phyloP scores from a whole-genome alignment of 2,113 vertebrate species.

The Peromyscus maniculatus region DNA sequence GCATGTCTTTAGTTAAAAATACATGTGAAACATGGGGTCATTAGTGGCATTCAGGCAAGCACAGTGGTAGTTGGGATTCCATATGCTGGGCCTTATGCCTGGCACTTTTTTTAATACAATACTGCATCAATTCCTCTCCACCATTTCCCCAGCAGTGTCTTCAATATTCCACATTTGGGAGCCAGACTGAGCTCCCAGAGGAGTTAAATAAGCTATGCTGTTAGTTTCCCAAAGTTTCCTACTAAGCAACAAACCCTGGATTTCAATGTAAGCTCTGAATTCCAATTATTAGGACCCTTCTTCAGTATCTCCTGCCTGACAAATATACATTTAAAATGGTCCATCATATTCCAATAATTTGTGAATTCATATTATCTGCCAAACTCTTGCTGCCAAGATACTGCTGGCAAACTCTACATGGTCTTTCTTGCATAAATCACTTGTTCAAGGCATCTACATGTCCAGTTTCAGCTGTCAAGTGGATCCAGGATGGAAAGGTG shows the following conservation, averaged over 20 bases:
- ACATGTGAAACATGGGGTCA: neutral
- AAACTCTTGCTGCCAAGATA: neutral
- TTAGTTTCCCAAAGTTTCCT: neutral
- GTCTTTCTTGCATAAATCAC: neutral
- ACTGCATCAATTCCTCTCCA: neutral
- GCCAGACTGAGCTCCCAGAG: neutral
- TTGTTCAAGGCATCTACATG: neutral
- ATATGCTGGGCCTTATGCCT: fast-evolving
- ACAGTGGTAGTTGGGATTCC: neutral
- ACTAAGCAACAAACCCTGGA: neutral
- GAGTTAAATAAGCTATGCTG: neutral
- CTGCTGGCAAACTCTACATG: neutral
- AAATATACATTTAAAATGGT: neutral
- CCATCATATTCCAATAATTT: neutral
- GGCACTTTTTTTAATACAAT: neutral
- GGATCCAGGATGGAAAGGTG: neutral
- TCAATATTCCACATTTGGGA: neutral
- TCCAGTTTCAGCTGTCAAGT: conserved; percentile 3
- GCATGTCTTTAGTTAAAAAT: neutral
- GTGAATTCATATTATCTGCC: neutral
- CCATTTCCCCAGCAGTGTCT: neutral
- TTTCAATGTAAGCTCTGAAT: neutral
- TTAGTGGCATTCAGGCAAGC: neutral
- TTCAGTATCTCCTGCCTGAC: neutral
- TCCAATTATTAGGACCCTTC: neutral